These are phyloP conservation scores for Catocala fraxini DNA, from an alignment of 2,888 invertebrate genomes.

Conservation along the genomic window DNA sequence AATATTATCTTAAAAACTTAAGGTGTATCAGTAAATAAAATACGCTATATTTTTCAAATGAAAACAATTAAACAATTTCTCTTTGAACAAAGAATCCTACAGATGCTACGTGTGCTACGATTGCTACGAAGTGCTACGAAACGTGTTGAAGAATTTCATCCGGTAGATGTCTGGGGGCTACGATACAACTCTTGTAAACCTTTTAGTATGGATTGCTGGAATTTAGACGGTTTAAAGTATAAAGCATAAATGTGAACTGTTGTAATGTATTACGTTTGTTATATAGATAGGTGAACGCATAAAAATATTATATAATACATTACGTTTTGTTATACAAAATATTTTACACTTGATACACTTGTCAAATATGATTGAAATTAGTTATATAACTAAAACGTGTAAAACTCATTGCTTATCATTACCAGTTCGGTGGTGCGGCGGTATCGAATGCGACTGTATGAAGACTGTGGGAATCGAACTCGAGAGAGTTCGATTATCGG, in stretches of 20 bases:
- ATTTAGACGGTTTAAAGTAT: constrained; percentile 22
- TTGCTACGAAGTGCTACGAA: constrained; percentile 10
- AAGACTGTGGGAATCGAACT: no score
- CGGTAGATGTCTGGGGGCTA: constrained; percentile 12
- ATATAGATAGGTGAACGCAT: not conserved
- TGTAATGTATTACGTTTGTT: not conserved
- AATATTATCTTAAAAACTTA: no score
- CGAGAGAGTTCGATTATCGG: no score
- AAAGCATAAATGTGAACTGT: constrained; percentile 8
- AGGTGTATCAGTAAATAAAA: no score
- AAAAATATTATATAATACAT: no score
- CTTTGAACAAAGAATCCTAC: constrained; percentile 4
- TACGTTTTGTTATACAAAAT: no score
- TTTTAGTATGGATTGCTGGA: constrained; percentile 34
- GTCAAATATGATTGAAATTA: no score
- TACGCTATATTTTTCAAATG: not conserved
- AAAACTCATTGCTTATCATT: no score
- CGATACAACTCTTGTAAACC: constrained; percentile 19
- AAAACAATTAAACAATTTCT: constrained; percentile 8
- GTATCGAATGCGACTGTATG: no score
- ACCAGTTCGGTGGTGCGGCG: no score
- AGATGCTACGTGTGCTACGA: constrained; percentile 3
- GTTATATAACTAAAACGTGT: no score
- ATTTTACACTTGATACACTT: no score
- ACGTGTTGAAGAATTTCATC: constrained; percentile 34